phyloP scores from a whole-genome alignment of 1,140 invertebrate species.

The Drosophila athabasca region DNA sequence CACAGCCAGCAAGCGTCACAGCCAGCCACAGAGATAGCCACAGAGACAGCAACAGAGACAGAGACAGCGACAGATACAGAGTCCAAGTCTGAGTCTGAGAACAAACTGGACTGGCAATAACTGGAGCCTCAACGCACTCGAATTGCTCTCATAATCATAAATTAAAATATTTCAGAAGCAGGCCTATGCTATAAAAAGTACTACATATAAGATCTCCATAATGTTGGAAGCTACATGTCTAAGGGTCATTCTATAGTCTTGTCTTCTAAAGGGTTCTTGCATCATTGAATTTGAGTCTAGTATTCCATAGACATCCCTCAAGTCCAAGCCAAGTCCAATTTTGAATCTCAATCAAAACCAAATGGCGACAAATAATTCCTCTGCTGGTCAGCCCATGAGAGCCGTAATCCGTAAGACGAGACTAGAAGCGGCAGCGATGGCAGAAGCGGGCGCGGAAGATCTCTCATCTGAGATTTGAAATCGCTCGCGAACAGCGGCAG shows the following conservation, averaged over 20 bases:
- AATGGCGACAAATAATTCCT: constrained; percentile 57
- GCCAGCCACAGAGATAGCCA: constrained; percentile 6
- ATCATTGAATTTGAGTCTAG: too few species aligned
- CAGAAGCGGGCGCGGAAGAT: too few species aligned
- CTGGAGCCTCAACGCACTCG: neutral
- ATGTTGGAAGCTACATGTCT: too few species aligned
- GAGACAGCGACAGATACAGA: constrained; percentile 2
- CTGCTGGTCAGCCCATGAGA: constrained; percentile 26
- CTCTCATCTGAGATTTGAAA: constrained; percentile 47
- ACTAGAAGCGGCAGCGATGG: too few species aligned
- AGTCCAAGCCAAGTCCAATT: neutral
- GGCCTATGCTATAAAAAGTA: too few species aligned
- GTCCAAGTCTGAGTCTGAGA: constrained; percentile 27
- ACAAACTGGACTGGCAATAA: neutral
- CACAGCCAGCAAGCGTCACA: constrained; percentile 35
- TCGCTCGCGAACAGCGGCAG: constrained; percentile 25
- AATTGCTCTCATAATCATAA: too few species aligned
- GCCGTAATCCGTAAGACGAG: too few species aligned
- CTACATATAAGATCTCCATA: too few species aligned
- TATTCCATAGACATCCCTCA: too few species aligned
- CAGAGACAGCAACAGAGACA: neutral
- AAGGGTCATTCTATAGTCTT: too few species aligned
- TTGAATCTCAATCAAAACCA: constrained; percentile 46
- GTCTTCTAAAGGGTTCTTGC: too few species aligned
- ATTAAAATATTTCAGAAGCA: too few species aligned